Evolutionary conservation across 1,140 invertebrate species (phyloP).

Genomic region (Aphaenogaster rudis): DNA sequence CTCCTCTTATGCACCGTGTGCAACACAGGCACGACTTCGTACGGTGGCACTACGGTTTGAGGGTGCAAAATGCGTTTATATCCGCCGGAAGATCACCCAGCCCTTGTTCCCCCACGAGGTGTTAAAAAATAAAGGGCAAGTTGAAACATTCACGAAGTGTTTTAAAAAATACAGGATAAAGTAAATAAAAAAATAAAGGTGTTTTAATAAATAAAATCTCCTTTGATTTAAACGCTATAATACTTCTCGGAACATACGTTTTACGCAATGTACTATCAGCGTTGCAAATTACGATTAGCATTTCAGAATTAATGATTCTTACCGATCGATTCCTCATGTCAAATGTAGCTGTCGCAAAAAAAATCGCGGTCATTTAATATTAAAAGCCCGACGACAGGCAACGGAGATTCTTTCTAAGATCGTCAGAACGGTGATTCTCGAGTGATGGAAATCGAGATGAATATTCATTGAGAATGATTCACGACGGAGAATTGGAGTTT

Average conservation of each 20-base stretch:
- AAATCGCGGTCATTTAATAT: not conserved
- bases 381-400: not conserved
- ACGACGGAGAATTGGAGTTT: constrained; percentile 73
- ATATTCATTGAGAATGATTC: constrained; percentile 78
- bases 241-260: not conserved
- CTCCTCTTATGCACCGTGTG: constrained; percentile 86
- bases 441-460: constrained; percentile 59
- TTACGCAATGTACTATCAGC: not conserved
- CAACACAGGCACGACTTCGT: constrained; percentile 89
- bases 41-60: constrained; percentile 88
- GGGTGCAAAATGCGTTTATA: not conserved
- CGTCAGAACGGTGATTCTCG: not conserved
- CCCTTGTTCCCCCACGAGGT: not conserved
- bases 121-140: not conserved
- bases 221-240: not conserved
- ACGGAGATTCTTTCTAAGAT: constrained; percentile 16
- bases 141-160: too few species aligned
- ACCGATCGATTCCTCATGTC: not conserved
- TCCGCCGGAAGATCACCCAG: not conserved
- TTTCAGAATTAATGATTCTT: constrained; percentile 6
- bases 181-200: too few species aligned
- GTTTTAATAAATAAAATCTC: not conserved
- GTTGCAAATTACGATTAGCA: not conserved
- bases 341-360: not conserved
- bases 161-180: too few species aligned